Evolutionary conservation across 2,888 invertebrate genomes (phyloP), one percentile per base, ranked within the genome.

Genomic region (Aricia artaxerxes): DNA sequence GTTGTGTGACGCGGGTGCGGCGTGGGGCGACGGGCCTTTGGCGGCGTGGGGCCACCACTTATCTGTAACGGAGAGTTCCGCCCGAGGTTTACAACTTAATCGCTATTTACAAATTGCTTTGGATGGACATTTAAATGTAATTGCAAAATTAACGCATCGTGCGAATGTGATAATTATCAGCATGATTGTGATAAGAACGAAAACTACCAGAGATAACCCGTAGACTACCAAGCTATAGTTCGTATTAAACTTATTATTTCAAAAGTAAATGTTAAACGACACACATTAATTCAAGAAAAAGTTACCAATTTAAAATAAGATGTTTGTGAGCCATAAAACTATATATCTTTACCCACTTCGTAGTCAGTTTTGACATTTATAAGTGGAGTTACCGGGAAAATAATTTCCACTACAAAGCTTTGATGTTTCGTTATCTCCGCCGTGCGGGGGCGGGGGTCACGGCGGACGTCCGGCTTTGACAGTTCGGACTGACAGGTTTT

Each of bases 391-490:
- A 35, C 35, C 11, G 69, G 69, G 35, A 16, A 69, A 16, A 13
- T 69, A 13, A 69, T 69, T 69, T 69, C 35, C 69, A 69, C 69
- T 35, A 69, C 69, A 69, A 69, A 35, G 69, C 69, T 69, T 69
- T 69, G 69, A 69, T 38, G 69, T 69, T 69, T 69, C 69, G 35
- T 35, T 69, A 38, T 38, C 7, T 5, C 69, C 2, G 35, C 11
- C 31, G 9, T 7, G 9, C 5, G 16, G 13, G 31, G 35, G 31
- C 13, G 31, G 69, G 64, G 31, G 31, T 69, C 31, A 1, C 9
- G 9, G 64, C 64, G 64, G 31, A 64, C 1, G 31, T 64, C n/a
- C 61, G 61, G 61, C n/a, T 61, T 61, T 61, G 61, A 61, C 64
- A 24, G 64, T 64, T 64, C 31, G 31, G 64, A 64, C 13, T 16